Percentiles rank a stretch among this genome's conserved stretches.
Conservation (phyloP, 1,140 invertebrate genomes). For the Papilio dardanus region DNA sequence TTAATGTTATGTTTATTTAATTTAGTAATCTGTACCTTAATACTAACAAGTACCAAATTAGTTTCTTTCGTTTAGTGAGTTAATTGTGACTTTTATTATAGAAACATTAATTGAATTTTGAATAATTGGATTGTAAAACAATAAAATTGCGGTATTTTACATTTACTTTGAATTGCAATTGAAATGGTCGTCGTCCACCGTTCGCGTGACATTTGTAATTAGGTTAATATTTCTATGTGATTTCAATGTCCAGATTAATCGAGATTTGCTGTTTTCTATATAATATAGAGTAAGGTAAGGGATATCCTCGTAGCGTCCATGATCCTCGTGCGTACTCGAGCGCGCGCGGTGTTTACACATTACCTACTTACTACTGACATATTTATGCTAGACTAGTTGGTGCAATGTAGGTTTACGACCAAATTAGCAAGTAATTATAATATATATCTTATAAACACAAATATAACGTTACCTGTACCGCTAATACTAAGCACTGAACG, state of each 20-base stretch:
- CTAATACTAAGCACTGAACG: constrained; percentile 50
- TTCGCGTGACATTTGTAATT: constrained; percentile 46
- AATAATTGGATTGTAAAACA: too few species aligned
- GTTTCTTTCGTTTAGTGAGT: too few species aligned
- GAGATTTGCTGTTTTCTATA: constrained; percentile 72
- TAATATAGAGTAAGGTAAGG: constrained; percentile 49
- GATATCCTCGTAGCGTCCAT: constrained; percentile 66
- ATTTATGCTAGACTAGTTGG: constrained; percentile 74
- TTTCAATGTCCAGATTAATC: constrained; percentile 74
- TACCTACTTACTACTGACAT: constrained; percentile 50
- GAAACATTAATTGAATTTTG: too few species aligned
- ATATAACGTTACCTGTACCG: constrained; percentile 60
- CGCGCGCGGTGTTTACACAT: constrained; percentile 32
- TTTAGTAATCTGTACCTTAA: too few species aligned
- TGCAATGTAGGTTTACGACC: constrained; percentile 76
- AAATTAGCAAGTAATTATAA: constrained; percentile 72
- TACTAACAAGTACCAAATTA: too few species aligned
- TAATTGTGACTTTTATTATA: too few species aligned
- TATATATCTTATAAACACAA: constrained; percentile 71
- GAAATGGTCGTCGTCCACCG: neutral
- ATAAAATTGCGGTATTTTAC: too few species aligned
- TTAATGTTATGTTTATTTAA: neutral
- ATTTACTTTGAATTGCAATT: too few species aligned
- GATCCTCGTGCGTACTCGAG: constrained; percentile 47
- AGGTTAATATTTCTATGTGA: constrained; percentile 57